Evolutionary conservation across 64 coral and sea anemone species (phyloP), one percentile per base, ranked within the genome.

Genomic region (Hydrozoanthus tunicans): DNA sequence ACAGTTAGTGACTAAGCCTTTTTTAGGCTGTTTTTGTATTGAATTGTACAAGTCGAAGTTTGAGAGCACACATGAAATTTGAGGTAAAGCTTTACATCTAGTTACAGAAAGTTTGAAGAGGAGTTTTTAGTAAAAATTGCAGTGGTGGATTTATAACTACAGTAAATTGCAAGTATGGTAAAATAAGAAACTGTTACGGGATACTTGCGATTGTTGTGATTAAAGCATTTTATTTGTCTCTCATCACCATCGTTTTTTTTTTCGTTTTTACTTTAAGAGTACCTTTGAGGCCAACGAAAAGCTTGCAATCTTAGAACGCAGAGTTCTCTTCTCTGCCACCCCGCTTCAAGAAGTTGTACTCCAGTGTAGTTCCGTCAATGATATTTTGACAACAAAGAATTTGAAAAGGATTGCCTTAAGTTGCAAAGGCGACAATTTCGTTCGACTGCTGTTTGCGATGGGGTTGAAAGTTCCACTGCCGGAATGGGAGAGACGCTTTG

Each of bases 371-470:
- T 83, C 81, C 1, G 81, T 83, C 26, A 83, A 83, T n/a, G 61
- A 67, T 14, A 9, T 66, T 54, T 62, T 83, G 62, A 83, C 59
- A 60, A 62, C 81, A 52, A 83, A 83, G 58, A 55, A 83, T 43
- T 6, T 65, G 12, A 9, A 83, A 66, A 20, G 25, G 11, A 1
- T 83, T 12, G 81, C 32, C 12, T 64, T 27, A 83, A 14, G 10
- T 15, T 6, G 3, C 32, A 7, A 67, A 51, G 67, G 65, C 62
- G 1, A 65, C 51, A 62, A 53, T 52, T 64, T 67, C 32, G n/a
- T 83, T 12, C 81, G 62, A 6, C 13, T 63, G 53, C 26, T 81
- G 59, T 43, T 62, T 43, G 25, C 79, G 9, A 81, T 23, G 32
- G 79, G 79, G 10, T 81, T 81, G 61, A 57, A 60, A 62, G 79